phyloP scores from a whole-genome alignment of 2,113 vertebrate genomes.

The Canis aureus region DNA sequence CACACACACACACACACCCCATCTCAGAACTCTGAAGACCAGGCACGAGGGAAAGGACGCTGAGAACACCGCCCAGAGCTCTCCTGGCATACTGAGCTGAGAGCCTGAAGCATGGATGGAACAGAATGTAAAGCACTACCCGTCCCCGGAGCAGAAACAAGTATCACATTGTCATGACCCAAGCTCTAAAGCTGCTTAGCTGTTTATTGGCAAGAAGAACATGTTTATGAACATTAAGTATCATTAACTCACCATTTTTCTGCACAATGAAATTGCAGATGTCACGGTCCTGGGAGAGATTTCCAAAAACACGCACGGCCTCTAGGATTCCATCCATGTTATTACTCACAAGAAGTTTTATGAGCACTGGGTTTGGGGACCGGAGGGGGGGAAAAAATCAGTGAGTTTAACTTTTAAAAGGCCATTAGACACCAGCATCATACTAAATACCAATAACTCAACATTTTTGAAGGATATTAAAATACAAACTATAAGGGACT shows the following conservation, averaged over 20 bases:
- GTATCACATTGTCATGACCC: background rate
- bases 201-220: background rate
- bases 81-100: background rate
- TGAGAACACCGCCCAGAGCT: background rate
- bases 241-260: constrained; percentile 88
- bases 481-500: background rate
- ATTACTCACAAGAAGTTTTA: constrained; percentile 89
- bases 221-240: background rate
- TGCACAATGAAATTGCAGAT: constrained; percentile 91
- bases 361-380: constrained; percentile 86
- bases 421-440: background rate
- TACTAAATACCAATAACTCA: background rate
- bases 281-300: constrained; percentile 91
- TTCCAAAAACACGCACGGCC: constrained; percentile 92
- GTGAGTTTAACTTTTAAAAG: constrained; percentile 25
- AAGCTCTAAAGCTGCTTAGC: background rate
- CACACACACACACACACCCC: background rate
- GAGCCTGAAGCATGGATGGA: background rate
- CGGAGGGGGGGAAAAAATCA: constrained; percentile 74
- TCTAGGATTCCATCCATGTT: constrained; percentile 92
- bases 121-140: background rate
- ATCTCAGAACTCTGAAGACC: background rate
- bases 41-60: background rate
- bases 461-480: background rate
- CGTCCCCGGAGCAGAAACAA: constrained; percentile 17